A percentile compares a stretch with the other conserved stretches of the same genome.
These are phyloP conservation scores for Ciconia maguari DNA, from an alignment of 2,113 vertebrate species.

Conservation along the genomic window DNA sequence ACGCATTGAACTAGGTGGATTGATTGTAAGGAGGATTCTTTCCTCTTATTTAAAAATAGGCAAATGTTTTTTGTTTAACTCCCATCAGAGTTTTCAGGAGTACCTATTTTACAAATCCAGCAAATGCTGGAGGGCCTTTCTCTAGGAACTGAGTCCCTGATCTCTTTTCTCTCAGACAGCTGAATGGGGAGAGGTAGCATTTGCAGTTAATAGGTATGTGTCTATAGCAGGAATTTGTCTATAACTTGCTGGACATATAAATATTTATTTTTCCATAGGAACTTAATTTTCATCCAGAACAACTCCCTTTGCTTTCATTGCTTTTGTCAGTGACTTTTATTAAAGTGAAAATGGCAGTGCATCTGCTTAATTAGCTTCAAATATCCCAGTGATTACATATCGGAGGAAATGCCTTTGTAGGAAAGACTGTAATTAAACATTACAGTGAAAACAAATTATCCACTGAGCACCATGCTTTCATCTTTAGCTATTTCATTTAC, in stretches of 20 bases:
- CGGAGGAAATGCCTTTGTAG: conserved; percentile 64
- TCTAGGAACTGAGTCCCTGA: not conserved
- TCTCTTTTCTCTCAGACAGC: not conserved
- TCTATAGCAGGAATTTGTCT: not conserved
- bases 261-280: conserved; percentile 29
- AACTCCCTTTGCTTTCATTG: conserved; percentile 16
- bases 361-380: conserved; percentile 73
- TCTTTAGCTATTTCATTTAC: conserved; percentile 59
- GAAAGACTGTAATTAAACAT: conserved; percentile 77
- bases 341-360: conserved; percentile 67
- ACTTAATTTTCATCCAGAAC: conserved; percentile 1
- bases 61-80: not conserved
- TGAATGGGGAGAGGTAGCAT: not conserved
- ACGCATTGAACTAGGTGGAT: not conserved
- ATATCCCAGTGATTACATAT: conserved; percentile 70
- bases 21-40: not conserved
- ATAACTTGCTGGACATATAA: not conserved
- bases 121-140: not conserved
- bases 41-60: not conserved
- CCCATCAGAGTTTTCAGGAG: not conserved
- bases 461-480: conserved; percentile 45
- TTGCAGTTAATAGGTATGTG: not conserved
- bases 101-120: not conserved
- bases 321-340: conserved; percentile 64
- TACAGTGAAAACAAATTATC: conserved; percentile 72